Evolutionary conservation across 30 jellyfish, hydroid and myxozoan genomes (phyloP).

Genomic region (Aurelia sp.): DNA sequence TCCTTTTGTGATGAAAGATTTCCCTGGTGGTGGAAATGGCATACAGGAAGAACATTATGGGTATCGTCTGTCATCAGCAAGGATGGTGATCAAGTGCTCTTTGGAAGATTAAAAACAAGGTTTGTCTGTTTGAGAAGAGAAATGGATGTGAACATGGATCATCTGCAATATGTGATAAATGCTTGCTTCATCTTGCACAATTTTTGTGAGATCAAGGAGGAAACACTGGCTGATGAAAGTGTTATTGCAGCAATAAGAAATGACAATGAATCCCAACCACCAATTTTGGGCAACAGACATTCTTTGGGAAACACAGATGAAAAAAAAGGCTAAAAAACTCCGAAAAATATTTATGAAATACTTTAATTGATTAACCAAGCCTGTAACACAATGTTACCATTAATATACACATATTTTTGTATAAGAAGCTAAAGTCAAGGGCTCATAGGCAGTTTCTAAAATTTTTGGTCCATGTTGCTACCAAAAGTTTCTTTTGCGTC

Average conservation of each 20-base stretch:
- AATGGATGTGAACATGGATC: constrained; percentile 32
- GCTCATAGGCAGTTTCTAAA: too few species aligned
- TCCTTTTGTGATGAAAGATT: too few species aligned
- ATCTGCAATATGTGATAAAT: constrained; percentile 27
- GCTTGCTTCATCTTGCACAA: too few species aligned
- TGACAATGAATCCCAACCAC: constrained; percentile 38
- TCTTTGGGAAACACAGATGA: background rate
- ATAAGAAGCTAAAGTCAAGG: too few species aligned
- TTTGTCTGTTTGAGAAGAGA: constrained; percentile 42
- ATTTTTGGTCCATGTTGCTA: too few species aligned
- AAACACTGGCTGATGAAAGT: background rate
- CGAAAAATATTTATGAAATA: background rate
- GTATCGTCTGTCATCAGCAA: too few species aligned
- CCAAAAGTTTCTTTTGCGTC: too few species aligned
- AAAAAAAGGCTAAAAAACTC: background rate
- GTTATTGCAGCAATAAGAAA: background rate
- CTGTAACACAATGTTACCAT: background rate
- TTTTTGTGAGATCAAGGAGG: constrained; percentile 45
- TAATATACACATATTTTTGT: constrained; percentile 12
- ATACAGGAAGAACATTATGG: too few species aligned
- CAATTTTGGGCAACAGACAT: background rate
- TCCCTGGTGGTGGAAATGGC: too few species aligned
- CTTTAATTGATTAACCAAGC: background rate
- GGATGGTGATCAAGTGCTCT: constrained; percentile 68
- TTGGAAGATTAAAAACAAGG: constrained; percentile 68